phyloP scores from a whole-genome alignment of 2,113 vertebrate genomes.

The Sarotherodon lohbergeri region DNA sequence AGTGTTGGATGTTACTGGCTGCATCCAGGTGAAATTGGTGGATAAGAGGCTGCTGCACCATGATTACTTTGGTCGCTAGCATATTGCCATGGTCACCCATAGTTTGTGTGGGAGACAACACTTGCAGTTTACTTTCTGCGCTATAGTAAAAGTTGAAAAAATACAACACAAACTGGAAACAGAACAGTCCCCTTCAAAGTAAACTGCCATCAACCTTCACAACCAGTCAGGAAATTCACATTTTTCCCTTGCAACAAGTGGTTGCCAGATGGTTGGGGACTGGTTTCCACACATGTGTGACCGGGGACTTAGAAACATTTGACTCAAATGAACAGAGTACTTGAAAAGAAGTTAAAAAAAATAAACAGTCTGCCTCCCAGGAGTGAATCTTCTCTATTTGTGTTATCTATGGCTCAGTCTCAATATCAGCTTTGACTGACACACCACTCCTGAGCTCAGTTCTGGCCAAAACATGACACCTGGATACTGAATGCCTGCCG shows the following conservation, averaged over 20 bases:
- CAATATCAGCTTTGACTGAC: conserved; percentile 12
- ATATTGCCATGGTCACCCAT: background rate
- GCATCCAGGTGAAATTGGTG: background rate
- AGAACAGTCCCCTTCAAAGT: background rate
- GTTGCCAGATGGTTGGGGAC: background rate
- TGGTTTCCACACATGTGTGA: background rate
- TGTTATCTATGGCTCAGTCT: background rate
- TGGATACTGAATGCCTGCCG: background rate
- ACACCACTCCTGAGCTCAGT: background rate
- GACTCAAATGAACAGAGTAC: background rate
- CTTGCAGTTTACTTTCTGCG: background rate
- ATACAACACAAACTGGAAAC: background rate
- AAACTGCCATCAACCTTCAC: background rate
- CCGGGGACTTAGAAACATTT: background rate
- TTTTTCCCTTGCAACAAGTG: background rate
- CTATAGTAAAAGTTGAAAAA: background rate
- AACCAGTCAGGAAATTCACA: background rate
- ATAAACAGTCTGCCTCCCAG: background rate
- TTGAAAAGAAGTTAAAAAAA: background rate
- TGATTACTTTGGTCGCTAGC: background rate
- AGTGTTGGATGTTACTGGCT: background rate
- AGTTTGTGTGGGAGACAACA: background rate
- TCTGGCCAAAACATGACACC: conserved; percentile 15
- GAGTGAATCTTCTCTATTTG: background rate
- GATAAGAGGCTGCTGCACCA: background rate